phyloP scores from a whole-genome alignment of 1,140 invertebrate genomes.

The Camponotus vicinus region DNA sequence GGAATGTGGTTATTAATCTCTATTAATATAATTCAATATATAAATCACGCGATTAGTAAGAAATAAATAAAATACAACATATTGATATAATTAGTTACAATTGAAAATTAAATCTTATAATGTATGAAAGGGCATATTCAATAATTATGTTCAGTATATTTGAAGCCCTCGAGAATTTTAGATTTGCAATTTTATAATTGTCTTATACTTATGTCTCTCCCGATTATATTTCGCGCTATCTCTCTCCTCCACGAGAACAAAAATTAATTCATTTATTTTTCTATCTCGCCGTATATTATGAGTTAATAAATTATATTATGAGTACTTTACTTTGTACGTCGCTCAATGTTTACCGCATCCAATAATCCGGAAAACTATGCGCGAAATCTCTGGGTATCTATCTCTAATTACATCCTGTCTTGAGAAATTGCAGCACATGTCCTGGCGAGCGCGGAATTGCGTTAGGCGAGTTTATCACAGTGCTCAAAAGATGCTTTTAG shows the following conservation, averaged over 20 bases:
- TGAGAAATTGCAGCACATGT: conserved; percentile 25
- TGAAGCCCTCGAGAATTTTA: neutral
- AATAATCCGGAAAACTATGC: neutral
- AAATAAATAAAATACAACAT: neutral
- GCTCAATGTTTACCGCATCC: neutral
- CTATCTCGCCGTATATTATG: neutral
- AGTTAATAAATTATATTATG: too few species aligned
- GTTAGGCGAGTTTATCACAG: conserved; percentile 63
- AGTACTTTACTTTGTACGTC: neutral
- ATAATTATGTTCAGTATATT: neutral
- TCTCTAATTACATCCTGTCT: neutral
- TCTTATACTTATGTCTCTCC: neutral
- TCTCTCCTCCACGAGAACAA: neutral
- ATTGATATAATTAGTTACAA: conserved; percentile 3
- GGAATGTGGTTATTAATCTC: neutral
- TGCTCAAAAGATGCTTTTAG: conserved; percentile 68
- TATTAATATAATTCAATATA: neutral
- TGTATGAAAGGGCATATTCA: too few species aligned
- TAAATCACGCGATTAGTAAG: neutral
- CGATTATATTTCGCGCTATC: neutral
- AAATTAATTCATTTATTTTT: conserved; percentile 51
- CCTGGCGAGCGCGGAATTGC: conserved; percentile 50
- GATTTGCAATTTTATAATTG: neutral
- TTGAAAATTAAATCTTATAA: neutral
- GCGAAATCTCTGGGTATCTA: neutral